phyloP scores from a whole-genome alignment of 2,113 vertebrate genomes.

The Synchiropus splendidus region DNA sequence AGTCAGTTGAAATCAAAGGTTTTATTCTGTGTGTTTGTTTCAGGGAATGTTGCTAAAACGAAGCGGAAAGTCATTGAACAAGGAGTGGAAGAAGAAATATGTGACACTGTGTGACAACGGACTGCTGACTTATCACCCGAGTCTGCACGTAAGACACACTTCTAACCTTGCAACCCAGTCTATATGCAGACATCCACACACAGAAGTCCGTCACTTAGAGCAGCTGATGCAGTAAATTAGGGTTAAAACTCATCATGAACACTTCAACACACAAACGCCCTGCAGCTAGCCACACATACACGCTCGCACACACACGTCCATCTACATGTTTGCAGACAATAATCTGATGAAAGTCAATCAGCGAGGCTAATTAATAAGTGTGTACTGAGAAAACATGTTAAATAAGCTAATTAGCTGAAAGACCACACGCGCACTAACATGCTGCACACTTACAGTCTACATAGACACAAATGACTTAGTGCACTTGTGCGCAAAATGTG shows the following conservation, averaged over 20 bases:
- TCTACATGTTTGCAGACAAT: constrained; percentile 97
- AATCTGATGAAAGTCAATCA: constrained; percentile 99
- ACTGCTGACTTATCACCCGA: constrained; percentile 92
- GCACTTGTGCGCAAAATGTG: background rate
- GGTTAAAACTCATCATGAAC: constrained; percentile 50
- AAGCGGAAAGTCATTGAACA: constrained; percentile 91
- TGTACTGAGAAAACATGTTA: constrained; percentile 98
- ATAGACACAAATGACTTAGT: too few relatives aligned
- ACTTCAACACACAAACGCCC: constrained; percentile 43
- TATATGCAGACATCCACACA: constrained; percentile 1
- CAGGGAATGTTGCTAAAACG: constrained; percentile 93
- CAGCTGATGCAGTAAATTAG: constrained; percentile 58
- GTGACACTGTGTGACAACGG: constrained; percentile 94
- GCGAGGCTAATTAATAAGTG: constrained; percentile 92
- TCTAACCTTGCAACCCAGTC: constrained; percentile 19
- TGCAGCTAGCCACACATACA: constrained; percentile 23
- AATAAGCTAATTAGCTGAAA: constrained; percentile 95
- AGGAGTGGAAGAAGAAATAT: constrained; percentile 99
- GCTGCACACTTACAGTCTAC: too few relatives aligned
- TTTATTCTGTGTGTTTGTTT: background rate
- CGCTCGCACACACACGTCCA: constrained; percentile 73
- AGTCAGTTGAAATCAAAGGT: too few relatives aligned
- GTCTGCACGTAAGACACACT: constrained; percentile 78
- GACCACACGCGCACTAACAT: constrained; percentile 32
- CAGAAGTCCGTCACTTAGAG: constrained; percentile 39